Base-by-base conservation (phyloP, 2,113 vertebrate species). In the Tylochromis polylepis region DNA sequence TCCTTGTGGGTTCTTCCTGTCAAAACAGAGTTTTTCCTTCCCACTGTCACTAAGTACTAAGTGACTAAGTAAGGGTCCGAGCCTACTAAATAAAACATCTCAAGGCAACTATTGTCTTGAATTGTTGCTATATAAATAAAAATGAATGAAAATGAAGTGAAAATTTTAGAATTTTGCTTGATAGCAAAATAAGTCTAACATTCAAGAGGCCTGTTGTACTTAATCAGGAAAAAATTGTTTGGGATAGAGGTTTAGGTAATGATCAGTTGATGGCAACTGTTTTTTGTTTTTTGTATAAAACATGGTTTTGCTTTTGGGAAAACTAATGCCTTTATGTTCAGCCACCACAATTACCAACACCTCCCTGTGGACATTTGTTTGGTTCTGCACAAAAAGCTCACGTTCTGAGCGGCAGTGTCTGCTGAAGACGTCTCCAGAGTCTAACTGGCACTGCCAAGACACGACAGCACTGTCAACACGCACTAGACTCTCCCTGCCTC, bases 401-500 rank as follows among this genome's bases (percentile, higher is more conserved):
- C 29, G 58, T 78, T 81, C 79, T 65, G 86, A 86, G 72, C 85
- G 14, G 62, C 82, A 18, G 87, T 93, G 94, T 90, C 82, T 84
- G 79, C 79, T n/a, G 86, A 94, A 89, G 93, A 94, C 59, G 9
- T 95, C 95, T 91, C 93, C 53, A 7, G 85, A 84, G 92, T 89
- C 59, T 58, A 58, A 78, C 93, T 90, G 93, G 92, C 90, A 91
- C 92, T 62, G 38, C 92, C 91, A 91, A 91, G 89, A 93, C 91
- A 89, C 72, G 49, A 87, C 87, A 89, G 91, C 92, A 51, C 89
- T 86, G 92, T 92, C 89, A 90, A 31, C 92, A 29, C 10, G 22
- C 58, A 56, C 88, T 82, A 58, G 31, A 12, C 88, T 85, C 92
- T 89, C 83, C 75, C 90, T 87, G 77, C 84, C 87, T 88, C 85